A percentile compares a stretch with the other conserved stretches of the same genome.
phyloP scores from a whole-genome alignment of 2,797 vertebrate genomes.

The Scarus forsteni region DNA sequence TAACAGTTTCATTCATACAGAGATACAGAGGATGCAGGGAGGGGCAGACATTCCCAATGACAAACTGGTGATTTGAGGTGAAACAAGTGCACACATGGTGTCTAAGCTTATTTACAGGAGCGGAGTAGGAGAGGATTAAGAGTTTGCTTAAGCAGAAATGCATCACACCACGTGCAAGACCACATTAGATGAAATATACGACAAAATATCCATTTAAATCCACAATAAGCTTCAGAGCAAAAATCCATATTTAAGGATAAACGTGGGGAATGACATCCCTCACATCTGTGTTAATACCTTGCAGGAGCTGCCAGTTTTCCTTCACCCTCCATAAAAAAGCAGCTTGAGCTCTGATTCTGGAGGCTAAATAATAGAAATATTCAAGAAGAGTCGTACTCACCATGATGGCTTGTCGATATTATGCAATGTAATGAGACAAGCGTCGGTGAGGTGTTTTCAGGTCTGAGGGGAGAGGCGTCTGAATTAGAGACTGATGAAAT shows the following conservation, averaged over 20 bases:
- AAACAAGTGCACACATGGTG: neutral
- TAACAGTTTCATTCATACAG: neutral
- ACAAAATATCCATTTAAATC: neutral
- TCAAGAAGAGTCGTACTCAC: constrained; percentile 35
- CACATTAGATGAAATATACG: neutral
- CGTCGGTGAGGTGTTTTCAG: constrained; percentile 12
- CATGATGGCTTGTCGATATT: constrained; percentile 65
- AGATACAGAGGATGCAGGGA: neutral
- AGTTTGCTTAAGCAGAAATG: constrained; percentile 16
- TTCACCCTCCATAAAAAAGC: rapidly evolving
- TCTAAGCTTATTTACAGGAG: constrained; percentile 33
- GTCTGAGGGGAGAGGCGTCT: constrained; percentile 23
- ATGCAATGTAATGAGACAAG: constrained; percentile 64
- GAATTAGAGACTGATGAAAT: constrained; percentile 28
- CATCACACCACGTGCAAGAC: neutral
- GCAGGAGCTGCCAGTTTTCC: neutral
- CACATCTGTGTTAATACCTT: too few species aligned
- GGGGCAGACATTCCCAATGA: neutral
- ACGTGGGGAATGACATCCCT: too few species aligned
- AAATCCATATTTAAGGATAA: neutral
- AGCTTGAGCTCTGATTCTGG: too few species aligned
- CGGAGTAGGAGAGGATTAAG: constrained; percentile 37
- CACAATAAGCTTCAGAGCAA: neutral
- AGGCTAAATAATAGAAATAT: neutral
- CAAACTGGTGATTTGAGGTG: neutral